These are phyloP conservation scores for Thalassarche chlororhynchos DNA, from an alignment of 2,113 vertebrate species.

Conservation along the genomic window DNA sequence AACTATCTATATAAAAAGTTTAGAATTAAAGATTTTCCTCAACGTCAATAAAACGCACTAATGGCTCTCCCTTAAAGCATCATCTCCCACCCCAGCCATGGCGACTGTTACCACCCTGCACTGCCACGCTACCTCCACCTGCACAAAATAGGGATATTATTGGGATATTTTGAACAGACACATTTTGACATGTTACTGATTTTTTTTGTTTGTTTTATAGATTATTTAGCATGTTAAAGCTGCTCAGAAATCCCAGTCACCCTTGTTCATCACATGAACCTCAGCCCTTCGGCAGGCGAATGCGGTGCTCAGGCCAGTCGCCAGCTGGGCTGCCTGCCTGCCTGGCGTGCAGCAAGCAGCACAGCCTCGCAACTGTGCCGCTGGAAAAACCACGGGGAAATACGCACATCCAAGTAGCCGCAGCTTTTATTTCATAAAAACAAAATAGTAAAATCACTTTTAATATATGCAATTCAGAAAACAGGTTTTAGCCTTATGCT, in stretches of 20 bases:
- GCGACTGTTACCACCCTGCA: fast-evolving
- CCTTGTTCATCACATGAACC: not conserved
- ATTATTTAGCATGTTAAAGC: not conserved
- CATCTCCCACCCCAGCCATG: not conserved
- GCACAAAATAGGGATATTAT: not conserved
- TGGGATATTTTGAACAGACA: not conserved
- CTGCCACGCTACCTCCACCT: not conserved
- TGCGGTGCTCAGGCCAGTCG: not conserved
- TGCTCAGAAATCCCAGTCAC: not conserved
- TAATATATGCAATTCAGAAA: not conserved
- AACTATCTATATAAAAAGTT: not conserved
- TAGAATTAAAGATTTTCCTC: not conserved
- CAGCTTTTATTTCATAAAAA: not conserved
- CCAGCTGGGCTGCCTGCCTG: not conserved
- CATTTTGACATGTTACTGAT: too few relatives aligned
- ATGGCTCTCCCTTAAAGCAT: not conserved
- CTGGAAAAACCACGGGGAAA: not conserved
- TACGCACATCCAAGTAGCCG: not conserved
- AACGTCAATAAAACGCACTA: not conserved
- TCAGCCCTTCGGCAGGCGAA: not conserved
- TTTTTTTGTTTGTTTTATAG: not conserved
- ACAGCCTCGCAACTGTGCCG: fast-evolving
- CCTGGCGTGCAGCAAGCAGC: not conserved
- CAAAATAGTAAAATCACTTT: not conserved
- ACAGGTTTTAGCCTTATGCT: not conserved